Conservation (phyloP, 2,888 invertebrate species). For the Ametastegia equiseti region DNA sequence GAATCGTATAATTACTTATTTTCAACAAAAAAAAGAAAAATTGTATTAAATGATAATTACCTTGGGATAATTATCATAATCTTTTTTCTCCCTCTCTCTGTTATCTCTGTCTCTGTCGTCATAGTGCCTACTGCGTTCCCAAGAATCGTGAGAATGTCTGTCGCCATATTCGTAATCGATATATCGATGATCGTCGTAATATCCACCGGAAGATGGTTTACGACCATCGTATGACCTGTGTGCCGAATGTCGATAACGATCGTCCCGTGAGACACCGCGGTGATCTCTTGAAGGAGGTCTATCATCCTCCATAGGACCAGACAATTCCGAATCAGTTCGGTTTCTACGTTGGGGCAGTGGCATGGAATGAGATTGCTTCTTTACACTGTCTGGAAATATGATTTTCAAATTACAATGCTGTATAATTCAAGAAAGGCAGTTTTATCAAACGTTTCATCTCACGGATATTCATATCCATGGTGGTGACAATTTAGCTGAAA, state of each 20-base stretch:
- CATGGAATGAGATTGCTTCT: conserved; percentile 66
- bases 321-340: conserved; percentile 71
- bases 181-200: conserved; percentile 65
- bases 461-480: no score
- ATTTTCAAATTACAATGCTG: neutral
- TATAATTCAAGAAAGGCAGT: conserved; percentile 46
- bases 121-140: conserved; percentile 70
- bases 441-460: no score
- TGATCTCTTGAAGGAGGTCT: conserved; percentile 69
- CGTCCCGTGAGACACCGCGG: conserved; percentile 65
- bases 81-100: conserved; percentile 65
- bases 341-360: conserved; percentile 66
- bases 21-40: no score
- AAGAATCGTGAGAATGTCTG: conserved; percentile 69
- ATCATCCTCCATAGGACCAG: conserved; percentile 69
- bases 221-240: conserved; percentile 68
- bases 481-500: no score
- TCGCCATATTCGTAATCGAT: conserved; percentile 73
- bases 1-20: neutral
- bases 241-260: conserved; percentile 67
- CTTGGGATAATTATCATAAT: conserved; percentile 74
- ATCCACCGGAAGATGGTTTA: conserved; percentile 58
- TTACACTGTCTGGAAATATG: conserved; percentile 60
- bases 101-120: conserved; percentile 65
- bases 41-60: conserved; percentile 58